Percentiles rank a stretch among this genome's conserved stretches.
These are phyloP conservation scores for Sorex maritimensis DNA, from an alignment of 2,797 vertebrate genomes.

Conservation along the genomic window DNA sequence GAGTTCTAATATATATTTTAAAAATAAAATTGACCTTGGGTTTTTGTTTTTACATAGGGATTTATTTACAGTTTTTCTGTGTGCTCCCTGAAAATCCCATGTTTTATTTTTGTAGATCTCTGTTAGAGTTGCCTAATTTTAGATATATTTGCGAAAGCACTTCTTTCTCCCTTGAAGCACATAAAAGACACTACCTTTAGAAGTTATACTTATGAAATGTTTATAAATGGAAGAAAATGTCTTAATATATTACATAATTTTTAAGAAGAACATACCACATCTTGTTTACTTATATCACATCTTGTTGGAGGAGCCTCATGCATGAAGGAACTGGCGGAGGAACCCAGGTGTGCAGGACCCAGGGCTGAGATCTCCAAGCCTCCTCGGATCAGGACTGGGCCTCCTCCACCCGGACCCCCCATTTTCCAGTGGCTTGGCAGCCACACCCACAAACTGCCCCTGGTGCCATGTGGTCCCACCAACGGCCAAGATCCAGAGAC, in stretches of 20 bases:
- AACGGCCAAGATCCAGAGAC: no score
- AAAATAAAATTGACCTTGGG: slow-evolving; percentile 43
- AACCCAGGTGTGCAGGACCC: no score
- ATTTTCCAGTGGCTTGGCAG: no score
- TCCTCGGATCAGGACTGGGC: no score
- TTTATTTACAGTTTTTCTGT: slow-evolving; percentile 70
- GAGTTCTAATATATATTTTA: not conserved
- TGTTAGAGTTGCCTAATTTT: slow-evolving; percentile 76
- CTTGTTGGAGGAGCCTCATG: slow-evolving; percentile 9
- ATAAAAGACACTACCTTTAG: slow-evolving; percentile 55
- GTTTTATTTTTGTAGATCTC: slow-evolving; percentile 73
- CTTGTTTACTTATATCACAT: slow-evolving; percentile 7
- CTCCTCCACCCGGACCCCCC: no score
- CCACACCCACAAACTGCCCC: no score
- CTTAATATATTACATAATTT: no score
- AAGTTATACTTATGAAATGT: slow-evolving; percentile 56
- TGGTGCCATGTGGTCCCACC: no score
- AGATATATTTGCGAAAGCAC: slow-evolving; percentile 54
- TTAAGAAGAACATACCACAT: not conserved
- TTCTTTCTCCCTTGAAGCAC: slow-evolving; percentile 44
- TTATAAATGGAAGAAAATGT: slow-evolving; percentile 48
- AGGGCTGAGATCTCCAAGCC: no score
- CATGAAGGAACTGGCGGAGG: no score
- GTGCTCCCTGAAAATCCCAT: slow-evolving; percentile 37
- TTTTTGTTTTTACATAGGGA: slow-evolving; percentile 60